phyloP scores from a whole-genome alignment of 1,140 invertebrate genomes.

The Bombus confusus region DNA sequence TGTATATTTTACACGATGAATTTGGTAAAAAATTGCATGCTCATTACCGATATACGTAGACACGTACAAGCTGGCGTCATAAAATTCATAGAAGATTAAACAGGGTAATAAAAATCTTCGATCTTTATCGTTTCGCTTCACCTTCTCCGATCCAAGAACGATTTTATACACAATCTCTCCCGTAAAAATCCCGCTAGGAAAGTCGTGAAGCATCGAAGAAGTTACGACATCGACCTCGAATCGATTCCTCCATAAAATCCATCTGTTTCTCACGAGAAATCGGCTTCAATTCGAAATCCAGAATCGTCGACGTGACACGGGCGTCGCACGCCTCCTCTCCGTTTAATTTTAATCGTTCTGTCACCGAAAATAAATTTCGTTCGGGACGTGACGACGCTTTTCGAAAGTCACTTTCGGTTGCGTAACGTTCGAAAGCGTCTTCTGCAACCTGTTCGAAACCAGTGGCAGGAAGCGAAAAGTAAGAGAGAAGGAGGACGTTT shows the following conservation, averaged over 20 bases:
- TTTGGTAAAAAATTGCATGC: too few species aligned
- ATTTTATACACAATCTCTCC: background rate
- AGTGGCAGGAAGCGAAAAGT: too few species aligned
- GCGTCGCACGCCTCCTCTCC: background rate
- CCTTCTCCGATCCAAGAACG: too few species aligned
- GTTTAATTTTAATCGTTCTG: background rate
- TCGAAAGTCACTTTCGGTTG: conserved; percentile 22
- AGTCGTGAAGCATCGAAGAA: background rate
- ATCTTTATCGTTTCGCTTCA: too few species aligned
- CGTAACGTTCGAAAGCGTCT: conserved; percentile 19
- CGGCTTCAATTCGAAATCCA: background rate
- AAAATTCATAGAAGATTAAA: background rate
- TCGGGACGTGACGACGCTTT: background rate
- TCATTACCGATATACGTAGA: too few species aligned
- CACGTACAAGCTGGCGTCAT: background rate
- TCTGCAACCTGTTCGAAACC: conserved; percentile 4
- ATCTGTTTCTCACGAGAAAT: background rate
- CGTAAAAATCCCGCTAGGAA: background rate
- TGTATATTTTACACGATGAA: too few species aligned
- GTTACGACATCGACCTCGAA: conserved; percentile 15
- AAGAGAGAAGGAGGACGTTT: background rate
- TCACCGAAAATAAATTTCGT: conserved; percentile 19
- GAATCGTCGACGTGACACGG: background rate
- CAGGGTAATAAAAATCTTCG: background rate
- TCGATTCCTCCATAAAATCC: conserved; percentile 11